These are phyloP conservation scores for Emmelina monodactyla DNA, from an alignment of 2,888 invertebrate species.

Conservation along the genomic window DNA sequence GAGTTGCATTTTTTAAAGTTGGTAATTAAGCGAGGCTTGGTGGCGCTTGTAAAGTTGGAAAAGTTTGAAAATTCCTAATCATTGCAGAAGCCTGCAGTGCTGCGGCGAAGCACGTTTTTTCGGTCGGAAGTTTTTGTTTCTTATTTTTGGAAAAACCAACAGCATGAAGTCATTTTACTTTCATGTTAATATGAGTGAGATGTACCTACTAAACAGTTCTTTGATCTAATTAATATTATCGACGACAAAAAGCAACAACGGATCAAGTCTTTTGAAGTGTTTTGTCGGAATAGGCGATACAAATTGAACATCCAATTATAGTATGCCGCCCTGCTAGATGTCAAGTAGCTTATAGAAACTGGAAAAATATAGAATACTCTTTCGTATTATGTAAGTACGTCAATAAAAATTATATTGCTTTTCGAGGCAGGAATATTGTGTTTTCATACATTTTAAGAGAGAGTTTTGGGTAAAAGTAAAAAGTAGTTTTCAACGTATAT, in stretches of 20 bases:
- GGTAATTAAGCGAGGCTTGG: conserved; percentile 55
- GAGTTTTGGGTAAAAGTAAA: too few species aligned
- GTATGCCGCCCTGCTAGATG: too few species aligned
- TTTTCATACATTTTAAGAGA: too few species aligned
- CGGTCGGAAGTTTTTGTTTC: conserved; percentile 20
- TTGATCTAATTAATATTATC: conserved; percentile 31
- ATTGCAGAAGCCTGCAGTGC: conserved; percentile 33
- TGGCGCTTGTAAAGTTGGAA: conserved; percentile 48
- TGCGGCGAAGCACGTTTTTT: conserved; percentile 25
- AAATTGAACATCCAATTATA: conserved; percentile 25
- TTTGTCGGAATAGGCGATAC: conserved; percentile 24
- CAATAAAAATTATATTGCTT: too few species aligned
- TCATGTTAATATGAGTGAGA: too few species aligned
- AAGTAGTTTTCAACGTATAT: too few species aligned
- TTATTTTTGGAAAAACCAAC: too few species aligned
- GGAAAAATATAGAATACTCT: too few species aligned
- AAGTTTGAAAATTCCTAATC: conserved; percentile 26
- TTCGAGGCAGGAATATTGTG: too few species aligned
- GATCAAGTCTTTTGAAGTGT: conserved; percentile 28
- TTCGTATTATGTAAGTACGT: too few species aligned
- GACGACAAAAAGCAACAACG: conserved; percentile 30
- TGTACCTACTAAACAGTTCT: conserved; percentile 24
- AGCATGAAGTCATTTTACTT: too few species aligned
- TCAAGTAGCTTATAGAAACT: too few species aligned
- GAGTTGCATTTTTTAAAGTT: conserved; percentile 63